Conservation (phyloP, 1,140 invertebrate genomes). For the Vanessa tameamea region DNA sequence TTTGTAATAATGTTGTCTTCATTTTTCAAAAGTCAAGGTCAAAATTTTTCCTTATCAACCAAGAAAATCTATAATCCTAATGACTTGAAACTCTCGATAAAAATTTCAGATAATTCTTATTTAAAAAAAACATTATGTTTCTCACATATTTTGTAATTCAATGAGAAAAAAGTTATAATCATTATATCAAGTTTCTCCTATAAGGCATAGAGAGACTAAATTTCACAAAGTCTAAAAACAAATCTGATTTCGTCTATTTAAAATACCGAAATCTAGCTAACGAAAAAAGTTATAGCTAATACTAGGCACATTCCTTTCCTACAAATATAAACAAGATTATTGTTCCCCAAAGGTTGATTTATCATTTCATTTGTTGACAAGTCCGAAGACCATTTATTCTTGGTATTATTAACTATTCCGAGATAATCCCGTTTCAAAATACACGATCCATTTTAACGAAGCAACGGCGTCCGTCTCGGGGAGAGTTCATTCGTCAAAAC, state of each 20-base stretch:
- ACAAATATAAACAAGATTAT: conserved; percentile 44
- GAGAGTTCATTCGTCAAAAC: conserved; percentile 21
- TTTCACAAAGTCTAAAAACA: no score
- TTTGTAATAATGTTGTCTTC: no score
- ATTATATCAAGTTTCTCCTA: no score
- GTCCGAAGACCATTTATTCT: conserved; percentile 41
- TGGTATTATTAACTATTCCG: conserved; percentile 45
- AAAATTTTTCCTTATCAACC: no score
- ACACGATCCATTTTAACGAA: conserved; percentile 25
- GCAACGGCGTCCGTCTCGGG: conserved; percentile 14
- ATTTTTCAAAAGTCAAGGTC: no score
- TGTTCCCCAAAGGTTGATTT: conserved; percentile 52
- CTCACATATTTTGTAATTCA: no score
- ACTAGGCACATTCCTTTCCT: conserved; percentile 16
- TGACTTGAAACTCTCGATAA: no score
- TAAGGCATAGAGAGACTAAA: no score
- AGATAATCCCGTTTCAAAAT: conserved; percentile 41
- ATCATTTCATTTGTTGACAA: conserved; percentile 57
- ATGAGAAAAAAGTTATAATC: no score
- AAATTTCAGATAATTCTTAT: no score
- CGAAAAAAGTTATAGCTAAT: neutral
- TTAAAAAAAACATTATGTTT: no score
- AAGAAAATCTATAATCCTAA: no score
- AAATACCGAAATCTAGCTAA: neutral
- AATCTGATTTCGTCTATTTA: neutral